These are phyloP conservation scores for Drosophila nebulosa DNA, from an alignment of 1,140 invertebrate species.

Conservation along the genomic window DNA sequence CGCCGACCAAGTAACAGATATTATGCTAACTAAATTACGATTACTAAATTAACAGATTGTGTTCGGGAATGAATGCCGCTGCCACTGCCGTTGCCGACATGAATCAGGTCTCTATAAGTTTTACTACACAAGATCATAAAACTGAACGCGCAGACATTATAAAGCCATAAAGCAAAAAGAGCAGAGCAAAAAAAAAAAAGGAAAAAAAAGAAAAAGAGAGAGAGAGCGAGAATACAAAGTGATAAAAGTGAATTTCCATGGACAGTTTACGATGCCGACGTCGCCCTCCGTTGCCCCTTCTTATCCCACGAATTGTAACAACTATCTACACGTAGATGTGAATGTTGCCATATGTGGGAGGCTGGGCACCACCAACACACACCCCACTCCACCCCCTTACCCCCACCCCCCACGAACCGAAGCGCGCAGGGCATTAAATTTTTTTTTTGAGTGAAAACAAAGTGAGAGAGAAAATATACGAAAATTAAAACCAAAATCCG, in stretches of 20 bases:
- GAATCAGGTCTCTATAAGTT: conserved; percentile 11
- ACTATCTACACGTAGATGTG: neutral
- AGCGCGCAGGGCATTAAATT: neutral
- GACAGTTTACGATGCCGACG: conserved; percentile 7
- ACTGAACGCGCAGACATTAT: conserved; percentile 7
- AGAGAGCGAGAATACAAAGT: neutral
- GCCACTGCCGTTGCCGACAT: conserved; percentile 2
- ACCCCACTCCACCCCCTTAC: neutral
- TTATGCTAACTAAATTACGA: neutral
- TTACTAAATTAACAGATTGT: conserved; percentile 2
- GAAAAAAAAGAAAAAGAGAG: neutral
- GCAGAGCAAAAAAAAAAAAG: neutral
- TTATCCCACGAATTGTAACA: neutral
- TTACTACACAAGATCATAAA: conserved; percentile 12
- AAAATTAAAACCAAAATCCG: neutral
- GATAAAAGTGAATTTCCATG: conserved; percentile 13
- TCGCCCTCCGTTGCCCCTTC: neutral
- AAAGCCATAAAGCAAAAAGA: conserved; percentile 8
- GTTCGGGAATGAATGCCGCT: neutral
- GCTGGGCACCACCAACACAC: neutral
- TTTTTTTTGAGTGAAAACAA: neutral
- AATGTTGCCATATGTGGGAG: conserved; percentile 2
- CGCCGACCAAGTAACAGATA: neutral
- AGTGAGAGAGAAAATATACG: neutral
- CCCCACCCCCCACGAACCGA: too few relatives aligned